Evolutionary conservation across 2,888 invertebrate genomes (phyloP), one percentile per base, ranked within the genome.

Genomic region (Lithosia quadra): DNA sequence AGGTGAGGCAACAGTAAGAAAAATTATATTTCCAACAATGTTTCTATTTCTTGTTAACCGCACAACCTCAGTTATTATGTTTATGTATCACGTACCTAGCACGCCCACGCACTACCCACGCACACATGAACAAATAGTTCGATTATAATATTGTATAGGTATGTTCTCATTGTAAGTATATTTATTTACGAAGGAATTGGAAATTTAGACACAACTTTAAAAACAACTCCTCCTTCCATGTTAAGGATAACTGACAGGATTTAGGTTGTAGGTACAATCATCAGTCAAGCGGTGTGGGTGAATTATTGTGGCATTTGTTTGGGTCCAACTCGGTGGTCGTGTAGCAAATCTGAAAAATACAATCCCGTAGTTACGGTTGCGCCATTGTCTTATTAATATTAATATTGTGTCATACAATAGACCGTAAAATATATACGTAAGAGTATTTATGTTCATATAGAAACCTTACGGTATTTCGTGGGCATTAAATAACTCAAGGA

Each of bases 261-360:
- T 88, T 86, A 83, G 84, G 86, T 88, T 86, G 81, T 79, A 86
- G 84, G 78, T 82, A 80, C 82, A 81, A 85, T 82, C 85, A 88
- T 89, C 84, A 86, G 85, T 88, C 87, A 86, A 82, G 76, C 77
- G 77, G 77, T 81, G 80, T 81, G 80, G 80, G 84, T 88, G 87
- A 89, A 84, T 89, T 88, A 89, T 86, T 79, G 84, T 75, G 75
- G 79, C 80, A 85, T 86, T 86, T 85, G 82, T 83, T 82, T 67
- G 81, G 67, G 75, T 67, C 73, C 68, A 70, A 69, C 59, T 72
- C 66, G 49, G 57, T 56, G 34, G 70, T 63, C 63, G 73, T 55
- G 39, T 69, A 64, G 24, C 67, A 63, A 68, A 76, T 74, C 80
- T 76, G 57, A 65, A 73, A 78, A 71, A 71, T 75, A 73, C 65